Base-by-base conservation (phyloP, 2,113 vertebrate genomes). In the Archocentrus centrarchus region DNA sequence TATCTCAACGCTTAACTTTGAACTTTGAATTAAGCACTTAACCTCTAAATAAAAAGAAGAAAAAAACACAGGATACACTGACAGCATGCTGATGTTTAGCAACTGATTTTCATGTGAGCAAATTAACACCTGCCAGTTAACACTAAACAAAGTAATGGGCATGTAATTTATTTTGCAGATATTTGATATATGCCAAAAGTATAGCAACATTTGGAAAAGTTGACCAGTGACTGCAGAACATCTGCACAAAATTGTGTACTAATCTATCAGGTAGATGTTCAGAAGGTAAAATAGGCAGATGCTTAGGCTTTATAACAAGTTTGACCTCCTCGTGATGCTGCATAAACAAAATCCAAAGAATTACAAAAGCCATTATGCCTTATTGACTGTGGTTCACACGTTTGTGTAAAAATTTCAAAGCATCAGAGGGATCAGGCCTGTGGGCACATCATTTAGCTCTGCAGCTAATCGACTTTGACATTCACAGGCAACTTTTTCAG, bases 1-100 rank as follows among this genome's bases (percentile, higher is more conserved):
- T 66, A 84, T 62, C 70, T 32, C 44, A 80, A 15, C 63, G 24
- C 57, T 83, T 39, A 75, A 39, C 11, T n/a, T 73, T 50, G 15
- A 32, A 55, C 59, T 70, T 73, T 70, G 27, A 64, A 1, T 50
- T 76, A 22, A 14, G 13, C 35, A 30, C n/a, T 59, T 22, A 63
- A 53, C 4, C 20, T 15, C 47, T 6, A 50, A 6, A 32, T 6
- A 20, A 1, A 35, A 53, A 60, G 3, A 41, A 37, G 41, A 58
- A 22, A 73, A 7, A 6, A n/a, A 13, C 11, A 11, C n/a, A 11
- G 10, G 1, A 39, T 10, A 11, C 14, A 30, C 10, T n/a, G 50
- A 35, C 47, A 57, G 2, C 47, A 35, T n/a, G 27, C 4, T 30
- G 13, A 50, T 50, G 39, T 62, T 47, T 13, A 35, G 18, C 27